A percentile compares a stretch with the other conserved stretches of the same genome.
Evolutionary conservation across 2,888 invertebrate genomes (phyloP).

Genomic region (Syrphus vitripennis): DNA sequence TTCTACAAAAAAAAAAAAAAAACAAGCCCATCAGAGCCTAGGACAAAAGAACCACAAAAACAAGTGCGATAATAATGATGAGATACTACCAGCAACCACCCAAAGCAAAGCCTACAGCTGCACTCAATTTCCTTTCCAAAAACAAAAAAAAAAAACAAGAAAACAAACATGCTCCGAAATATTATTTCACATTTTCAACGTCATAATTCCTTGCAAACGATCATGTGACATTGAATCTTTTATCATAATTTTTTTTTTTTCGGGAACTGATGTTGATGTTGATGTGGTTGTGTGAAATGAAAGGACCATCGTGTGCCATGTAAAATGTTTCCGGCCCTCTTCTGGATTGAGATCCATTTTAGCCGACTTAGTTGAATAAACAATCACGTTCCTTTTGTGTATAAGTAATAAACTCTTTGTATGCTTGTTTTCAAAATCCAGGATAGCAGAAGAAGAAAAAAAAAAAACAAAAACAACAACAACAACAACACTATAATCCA

Average conservation of each 20-base stretch:
- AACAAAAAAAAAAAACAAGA: neutral
- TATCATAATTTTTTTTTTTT: conserved; percentile 45
- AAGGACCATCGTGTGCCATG: conserved; percentile 3
- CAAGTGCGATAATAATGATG: conserved; percentile 45
- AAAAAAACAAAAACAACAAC: neutral
- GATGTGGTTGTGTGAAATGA: neutral
- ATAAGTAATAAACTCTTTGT: conserved; percentile 66
- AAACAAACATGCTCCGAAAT: conserved; percentile 19
- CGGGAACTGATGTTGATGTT: neutral
- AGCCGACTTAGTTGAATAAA: conserved; percentile 67
- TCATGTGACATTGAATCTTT: conserved; percentile 65
- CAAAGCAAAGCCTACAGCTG: conserved; percentile 21
- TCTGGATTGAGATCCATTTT: conserved; percentile 24
- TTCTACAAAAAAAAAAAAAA: neutral
- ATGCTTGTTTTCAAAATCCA: conserved; percentile 23
- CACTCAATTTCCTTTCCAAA: conserved; percentile 27
- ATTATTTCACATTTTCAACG: conserved; percentile 50
- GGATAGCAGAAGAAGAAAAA: neutral
- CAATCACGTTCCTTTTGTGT: conserved; percentile 64
- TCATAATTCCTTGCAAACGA: conserved; percentile 60
- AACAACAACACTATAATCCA: neutral
- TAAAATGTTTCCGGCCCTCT: conserved; percentile 1
- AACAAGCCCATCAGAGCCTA: neutral
- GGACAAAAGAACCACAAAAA: conserved; percentile 14
- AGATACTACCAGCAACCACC: neutral